These are phyloP conservation scores for Psettodes erumei DNA, from an alignment of 2,113 vertebrate species.

Conservation along the genomic window DNA sequence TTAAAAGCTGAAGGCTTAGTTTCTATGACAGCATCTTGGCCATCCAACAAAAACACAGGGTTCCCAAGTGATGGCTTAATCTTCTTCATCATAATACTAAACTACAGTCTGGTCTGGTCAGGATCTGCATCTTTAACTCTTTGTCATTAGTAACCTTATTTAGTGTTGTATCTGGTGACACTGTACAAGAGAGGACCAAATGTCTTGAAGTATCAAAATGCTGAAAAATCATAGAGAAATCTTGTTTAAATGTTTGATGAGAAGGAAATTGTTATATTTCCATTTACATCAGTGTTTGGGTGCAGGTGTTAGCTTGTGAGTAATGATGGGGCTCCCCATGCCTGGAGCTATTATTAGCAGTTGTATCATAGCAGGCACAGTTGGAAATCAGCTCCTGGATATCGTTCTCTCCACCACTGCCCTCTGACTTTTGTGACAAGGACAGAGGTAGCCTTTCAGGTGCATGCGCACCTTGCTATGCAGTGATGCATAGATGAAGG, in stretches of 20 bases:
- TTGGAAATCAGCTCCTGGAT: conserved; percentile 46
- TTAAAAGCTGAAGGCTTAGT: conserved; percentile 22
- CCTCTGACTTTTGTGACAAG: conserved; percentile 40
- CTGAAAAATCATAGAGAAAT: background rate
- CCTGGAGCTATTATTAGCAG: conserved; percentile 8
- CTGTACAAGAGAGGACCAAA: conserved; percentile 5
- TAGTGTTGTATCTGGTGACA: conserved; percentile 12
- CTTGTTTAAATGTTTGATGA: conserved; percentile 1
- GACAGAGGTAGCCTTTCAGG: conserved; percentile 76
- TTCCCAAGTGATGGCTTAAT: conserved; percentile 16
- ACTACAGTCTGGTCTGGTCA: background rate
- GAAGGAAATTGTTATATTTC: background rate
- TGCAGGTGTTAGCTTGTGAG: background rate
- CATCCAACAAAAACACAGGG: conserved; percentile 22
- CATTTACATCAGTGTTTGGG: background rate
- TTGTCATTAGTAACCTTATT: conserved; percentile 6
- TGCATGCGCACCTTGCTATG: conserved; percentile 84
- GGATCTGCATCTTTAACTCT: conserved; percentile 2
- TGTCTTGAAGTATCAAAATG: conserved; percentile 17
- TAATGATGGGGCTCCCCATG: conserved; percentile 25
- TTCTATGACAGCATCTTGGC: conserved; percentile 6
- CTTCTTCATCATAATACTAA: conserved; percentile 2
- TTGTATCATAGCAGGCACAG: conserved; percentile 19
- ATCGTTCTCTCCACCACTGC: conserved; percentile 15
- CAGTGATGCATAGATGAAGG: conserved; percentile 87